phyloP scores from a whole-genome alignment of 2,113 vertebrate genomes.

The Heterocephalus glaber region DNA sequence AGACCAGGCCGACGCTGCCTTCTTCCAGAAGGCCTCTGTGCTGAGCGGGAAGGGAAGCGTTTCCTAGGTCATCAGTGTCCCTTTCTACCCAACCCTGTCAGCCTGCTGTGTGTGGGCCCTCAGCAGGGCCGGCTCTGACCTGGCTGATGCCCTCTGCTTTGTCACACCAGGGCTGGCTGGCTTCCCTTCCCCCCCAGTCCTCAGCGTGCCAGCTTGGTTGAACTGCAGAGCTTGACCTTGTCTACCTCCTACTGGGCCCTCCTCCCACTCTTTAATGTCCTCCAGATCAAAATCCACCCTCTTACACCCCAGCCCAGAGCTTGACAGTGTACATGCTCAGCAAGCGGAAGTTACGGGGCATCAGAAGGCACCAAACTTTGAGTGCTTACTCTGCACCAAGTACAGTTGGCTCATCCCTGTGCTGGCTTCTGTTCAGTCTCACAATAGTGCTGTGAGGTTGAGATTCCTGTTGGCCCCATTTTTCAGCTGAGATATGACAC shows the following conservation, averaged over 20 bases:
- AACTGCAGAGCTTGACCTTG: background rate
- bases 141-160: background rate
- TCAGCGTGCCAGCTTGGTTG: background rate
- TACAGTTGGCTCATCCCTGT: rapidly evolving
- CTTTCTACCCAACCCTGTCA: background rate
- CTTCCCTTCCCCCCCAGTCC: background rate
- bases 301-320: background rate
- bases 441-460: background rate
- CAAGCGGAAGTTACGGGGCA: background rate
- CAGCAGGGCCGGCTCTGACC: background rate
- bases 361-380: background rate
- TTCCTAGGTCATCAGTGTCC: background rate
- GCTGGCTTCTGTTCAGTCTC: background rate
- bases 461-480: background rate
- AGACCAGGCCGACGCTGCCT: background rate
- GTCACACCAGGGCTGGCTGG: background rate
- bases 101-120: background rate
- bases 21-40: background rate
- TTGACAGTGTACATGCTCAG: background rate
- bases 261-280: background rate
- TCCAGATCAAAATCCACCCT: background rate
- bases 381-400: background rate
- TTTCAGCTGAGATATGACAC: background rate
- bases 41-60: rapidly evolving
- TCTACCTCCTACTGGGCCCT: background rate